phyloP scores from a whole-genome alignment of 2,888 invertebrate species.

The Leptinotarsa rubiginosa region DNA sequence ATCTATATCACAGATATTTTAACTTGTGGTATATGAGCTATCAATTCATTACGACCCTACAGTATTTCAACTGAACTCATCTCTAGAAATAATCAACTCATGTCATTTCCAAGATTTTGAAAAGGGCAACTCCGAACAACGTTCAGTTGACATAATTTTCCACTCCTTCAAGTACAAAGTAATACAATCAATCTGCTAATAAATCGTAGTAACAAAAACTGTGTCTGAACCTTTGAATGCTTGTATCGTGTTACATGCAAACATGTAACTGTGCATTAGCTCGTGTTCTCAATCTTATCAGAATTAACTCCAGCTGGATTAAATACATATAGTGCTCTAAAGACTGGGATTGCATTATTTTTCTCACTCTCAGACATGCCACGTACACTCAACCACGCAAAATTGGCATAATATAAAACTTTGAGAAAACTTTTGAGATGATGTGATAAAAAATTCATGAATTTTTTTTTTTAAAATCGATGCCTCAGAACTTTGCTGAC shows the following conservation, averaged over 20 bases:
- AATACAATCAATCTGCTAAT: not conserved
- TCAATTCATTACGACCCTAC: no score
- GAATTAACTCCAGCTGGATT: not conserved
- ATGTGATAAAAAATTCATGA: constrained; percentile 4
- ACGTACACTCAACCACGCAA: not conserved
- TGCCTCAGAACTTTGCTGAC: not conserved
- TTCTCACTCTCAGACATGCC: not conserved
- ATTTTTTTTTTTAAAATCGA: not conserved
- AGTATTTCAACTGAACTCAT: no score
- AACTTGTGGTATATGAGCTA: no score
- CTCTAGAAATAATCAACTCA: no score
- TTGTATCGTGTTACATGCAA: not conserved
- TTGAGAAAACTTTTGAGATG: not conserved
- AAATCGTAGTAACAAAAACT: constrained; percentile 2
- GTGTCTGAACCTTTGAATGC: not conserved
- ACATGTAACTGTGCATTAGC: not conserved
- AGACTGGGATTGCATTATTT: not conserved
- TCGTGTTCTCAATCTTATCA: not conserved
- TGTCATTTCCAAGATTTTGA: no score
- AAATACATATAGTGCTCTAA: not conserved
- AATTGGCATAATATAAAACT: constrained; percentile 7
- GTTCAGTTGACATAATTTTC: no score
- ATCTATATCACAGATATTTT: no score
- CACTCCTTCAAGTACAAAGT: no score
- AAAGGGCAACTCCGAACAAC: no score